Evolutionary conservation across 2,888 invertebrate genomes (phyloP).

Genomic region (Cephonodes hylas): DNA sequence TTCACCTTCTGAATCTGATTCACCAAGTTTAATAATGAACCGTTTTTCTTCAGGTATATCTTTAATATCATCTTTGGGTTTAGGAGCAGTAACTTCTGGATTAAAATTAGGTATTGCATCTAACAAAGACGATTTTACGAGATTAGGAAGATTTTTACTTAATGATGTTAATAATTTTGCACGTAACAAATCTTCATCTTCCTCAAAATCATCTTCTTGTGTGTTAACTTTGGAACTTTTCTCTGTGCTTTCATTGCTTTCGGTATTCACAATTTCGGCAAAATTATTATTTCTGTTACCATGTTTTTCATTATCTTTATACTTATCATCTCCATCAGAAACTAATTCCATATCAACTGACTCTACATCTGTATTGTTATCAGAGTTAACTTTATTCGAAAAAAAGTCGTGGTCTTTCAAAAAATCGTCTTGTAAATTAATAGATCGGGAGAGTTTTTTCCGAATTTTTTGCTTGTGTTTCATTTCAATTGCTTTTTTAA

Average conservation of each 20-base stretch:
- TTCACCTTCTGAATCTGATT: slow-evolving; percentile 76
- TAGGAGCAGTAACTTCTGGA: slow-evolving; percentile 23
- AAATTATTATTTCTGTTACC: neutral
- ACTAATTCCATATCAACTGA: slow-evolving; percentile 79
- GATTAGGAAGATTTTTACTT: slow-evolving; percentile 78
- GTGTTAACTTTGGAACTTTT: slow-evolving; percentile 9
- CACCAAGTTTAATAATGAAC: slow-evolving; percentile 69
- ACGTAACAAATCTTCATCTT: slow-evolving; percentile 82
- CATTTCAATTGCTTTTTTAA: slow-evolving; percentile 83
- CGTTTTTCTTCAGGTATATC: slow-evolving; percentile 56
- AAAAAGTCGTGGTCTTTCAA: slow-evolving; percentile 37
- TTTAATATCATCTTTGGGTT: slow-evolving; percentile 22
- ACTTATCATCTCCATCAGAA: slow-evolving; percentile 67
- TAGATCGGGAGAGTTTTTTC: slow-evolving; percentile 60
- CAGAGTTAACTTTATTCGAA: slow-evolving; percentile 42
- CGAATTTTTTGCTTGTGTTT: slow-evolving; percentile 70
- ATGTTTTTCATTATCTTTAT: slow-evolving; percentile 42
- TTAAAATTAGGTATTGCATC: slow-evolving; percentile 34
- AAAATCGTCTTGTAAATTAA: slow-evolving; percentile 53
- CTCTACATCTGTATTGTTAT: slow-evolving; percentile 73
- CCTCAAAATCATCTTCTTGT: slow-evolving; percentile 71
- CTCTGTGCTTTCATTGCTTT: slow-evolving; percentile 19
- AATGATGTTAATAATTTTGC: slow-evolving; percentile 82
- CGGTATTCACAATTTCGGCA: neutral
- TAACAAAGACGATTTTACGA: slow-evolving; percentile 48